These are phyloP conservation scores for Odontomyia ornata DNA, from an alignment of 2,888 invertebrate genomes.

Conservation along the genomic window DNA sequence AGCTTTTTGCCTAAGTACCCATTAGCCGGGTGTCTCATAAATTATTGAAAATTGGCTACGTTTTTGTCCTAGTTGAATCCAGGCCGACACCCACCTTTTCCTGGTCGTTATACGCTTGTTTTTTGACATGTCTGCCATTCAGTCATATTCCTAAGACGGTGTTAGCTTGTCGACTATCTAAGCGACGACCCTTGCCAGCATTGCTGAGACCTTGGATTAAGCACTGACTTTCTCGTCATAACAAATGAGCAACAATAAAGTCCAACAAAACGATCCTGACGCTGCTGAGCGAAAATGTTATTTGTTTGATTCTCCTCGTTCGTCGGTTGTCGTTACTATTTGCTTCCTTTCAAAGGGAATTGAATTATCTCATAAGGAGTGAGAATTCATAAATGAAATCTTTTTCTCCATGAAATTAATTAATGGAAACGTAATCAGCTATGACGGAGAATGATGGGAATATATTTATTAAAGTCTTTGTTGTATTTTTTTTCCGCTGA, in stretches of 20 bases:
- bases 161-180: background rate
- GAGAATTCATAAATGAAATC: conserved; percentile 15
- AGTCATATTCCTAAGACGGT: conserved; percentile 18
- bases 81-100: conserved; percentile 33
- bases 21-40: conserved; percentile 39
- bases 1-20: conserved; percentile 43
- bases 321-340: background rate
- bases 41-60: conserved; percentile 42
- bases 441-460: too few relatives aligned
- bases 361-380: background rate
- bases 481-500: too few relatives aligned
- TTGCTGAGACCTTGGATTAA: background rate
- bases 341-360: background rate
- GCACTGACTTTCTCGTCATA: conserved; percentile 19
- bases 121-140: conserved; percentile 15
- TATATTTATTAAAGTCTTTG: too few relatives aligned
- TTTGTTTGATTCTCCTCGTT: background rate
- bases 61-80: conserved; percentile 31
- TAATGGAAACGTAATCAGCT: background rate
- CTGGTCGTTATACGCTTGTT: conserved; percentile 32
- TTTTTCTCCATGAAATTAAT: background rate
- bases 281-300: background rate
- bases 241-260: conserved; percentile 33
- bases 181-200: background rate
- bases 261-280: conserved; percentile 23